Conservation (phyloP, 2,113 vertebrate species). For the Chrysemys picta region DNA sequence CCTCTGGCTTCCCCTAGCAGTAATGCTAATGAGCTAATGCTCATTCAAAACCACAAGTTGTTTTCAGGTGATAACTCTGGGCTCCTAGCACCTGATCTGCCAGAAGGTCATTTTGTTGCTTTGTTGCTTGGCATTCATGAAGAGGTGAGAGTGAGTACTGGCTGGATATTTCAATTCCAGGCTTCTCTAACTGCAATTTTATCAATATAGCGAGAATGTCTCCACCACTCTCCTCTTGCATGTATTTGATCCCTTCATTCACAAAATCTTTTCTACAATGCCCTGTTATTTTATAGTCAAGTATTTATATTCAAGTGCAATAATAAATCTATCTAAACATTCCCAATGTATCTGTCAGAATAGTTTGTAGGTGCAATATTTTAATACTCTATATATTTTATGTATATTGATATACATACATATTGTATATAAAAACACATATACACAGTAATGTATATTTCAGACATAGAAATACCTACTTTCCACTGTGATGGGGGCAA, state of each 20-base stretch:
- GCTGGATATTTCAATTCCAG: slow-evolving; percentile 17
- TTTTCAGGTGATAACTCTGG: slow-evolving; percentile 16
- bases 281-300: background rate
- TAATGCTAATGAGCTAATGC: slow-evolving; percentile 21
- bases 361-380: background rate
- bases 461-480: background rate
- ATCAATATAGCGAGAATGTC: background rate
- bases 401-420: background rate
- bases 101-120: background rate
- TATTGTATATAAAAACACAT: background rate
- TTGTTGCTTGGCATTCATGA: slow-evolving; percentile 8
- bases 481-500: background rate
- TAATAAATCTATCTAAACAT: background rate
- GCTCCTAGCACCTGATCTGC: slow-evolving; percentile 5
- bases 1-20: background rate
- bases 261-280: background rate
- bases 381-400: background rate
- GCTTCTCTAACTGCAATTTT: background rate
- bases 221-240: background rate
- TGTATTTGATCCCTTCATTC: background rate
- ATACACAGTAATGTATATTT: background rate
- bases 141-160: background rate
- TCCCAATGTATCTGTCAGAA: background rate
- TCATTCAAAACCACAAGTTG: background rate
- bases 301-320: background rate